Evolutionary conservation across 1,140 invertebrate genomes (phyloP).

Genomic region (Drosophila tani): DNA sequence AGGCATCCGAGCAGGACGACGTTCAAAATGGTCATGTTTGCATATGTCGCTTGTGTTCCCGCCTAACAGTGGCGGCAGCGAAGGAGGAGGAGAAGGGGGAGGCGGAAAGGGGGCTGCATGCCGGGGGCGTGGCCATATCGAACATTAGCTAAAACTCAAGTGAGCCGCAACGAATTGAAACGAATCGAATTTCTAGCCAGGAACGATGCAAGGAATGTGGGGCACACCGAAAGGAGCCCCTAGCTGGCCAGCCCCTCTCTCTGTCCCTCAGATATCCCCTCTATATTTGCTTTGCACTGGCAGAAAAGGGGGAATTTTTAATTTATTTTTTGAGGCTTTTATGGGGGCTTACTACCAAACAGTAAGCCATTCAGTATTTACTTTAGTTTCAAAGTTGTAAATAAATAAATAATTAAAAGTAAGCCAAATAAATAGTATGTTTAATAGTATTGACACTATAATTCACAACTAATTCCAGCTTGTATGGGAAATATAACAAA

Average conservation of each 20-base stretch:
- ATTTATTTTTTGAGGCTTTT: too few relatives aligned
- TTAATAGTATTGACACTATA: not conserved
- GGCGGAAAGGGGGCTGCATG: not conserved
- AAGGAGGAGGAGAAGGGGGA: not conserved
- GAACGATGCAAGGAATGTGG: constrained; percentile 51
- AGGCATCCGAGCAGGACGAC: constrained; percentile 30
- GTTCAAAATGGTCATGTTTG: constrained; percentile 76
- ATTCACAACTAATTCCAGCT: too few relatives aligned
- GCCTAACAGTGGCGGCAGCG: not conserved
- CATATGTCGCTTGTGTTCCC: constrained; percentile 63
- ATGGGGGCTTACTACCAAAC: too few relatives aligned
- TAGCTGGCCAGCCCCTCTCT: not conserved
- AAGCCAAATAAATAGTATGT: fast-evolving
- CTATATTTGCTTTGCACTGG: constrained; percentile 6
- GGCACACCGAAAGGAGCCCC: constrained; percentile 27
- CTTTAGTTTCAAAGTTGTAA: not conserved
- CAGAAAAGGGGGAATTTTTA: not conserved
- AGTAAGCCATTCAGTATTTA: too few relatives aligned
- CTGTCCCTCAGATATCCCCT: not conserved
- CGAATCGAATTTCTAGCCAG: constrained; percentile 65
- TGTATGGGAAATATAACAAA: too few relatives aligned
- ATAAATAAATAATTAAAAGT: too few relatives aligned
- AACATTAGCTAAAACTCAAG: constrained; percentile 83
- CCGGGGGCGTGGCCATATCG: constrained; percentile 75
- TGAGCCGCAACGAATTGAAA: constrained; percentile 81